These are phyloP conservation scores for Chrosomus eos DNA, from an alignment of 2,797 vertebrate species.

Conservation along the genomic window DNA sequence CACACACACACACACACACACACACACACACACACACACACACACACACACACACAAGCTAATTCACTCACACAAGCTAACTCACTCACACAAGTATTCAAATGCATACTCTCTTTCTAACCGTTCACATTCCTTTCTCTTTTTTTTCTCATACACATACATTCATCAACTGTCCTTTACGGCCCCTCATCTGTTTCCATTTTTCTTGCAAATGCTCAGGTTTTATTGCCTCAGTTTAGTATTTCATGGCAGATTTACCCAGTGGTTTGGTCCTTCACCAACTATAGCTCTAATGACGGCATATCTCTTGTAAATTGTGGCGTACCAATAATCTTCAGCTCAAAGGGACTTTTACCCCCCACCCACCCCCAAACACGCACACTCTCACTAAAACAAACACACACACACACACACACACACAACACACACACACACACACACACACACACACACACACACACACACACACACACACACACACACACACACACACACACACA, in stretches of 20 bases:
- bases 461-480: slow-evolving; percentile 40
- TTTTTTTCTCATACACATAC: slow-evolving; percentile 40
- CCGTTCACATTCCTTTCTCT: slow-evolving; percentile 64
- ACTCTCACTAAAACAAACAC: slow-evolving; percentile 50
- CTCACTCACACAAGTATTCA: slow-evolving; percentile 46
- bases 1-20: neutral
- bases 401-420: slow-evolving; percentile 38
- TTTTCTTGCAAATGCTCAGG: slow-evolving; percentile 81
- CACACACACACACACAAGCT: slow-evolving; percentile 68
- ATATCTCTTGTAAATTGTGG: slow-evolving; percentile 80
- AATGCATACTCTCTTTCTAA: slow-evolving; percentile 60
- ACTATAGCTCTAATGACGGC: slow-evolving; percentile 75
- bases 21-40: slow-evolving; percentile 42
- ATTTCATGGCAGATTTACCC: slow-evolving; percentile 85
- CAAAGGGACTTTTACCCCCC: slow-evolving; percentile 50
- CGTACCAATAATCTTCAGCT: slow-evolving; percentile 71
- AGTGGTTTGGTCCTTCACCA: slow-evolving; percentile 76
- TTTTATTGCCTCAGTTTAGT: slow-evolving; percentile 83
- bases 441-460: slow-evolving; percentile 13
- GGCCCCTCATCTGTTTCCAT: slow-evolving; percentile 83
- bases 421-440: slow-evolving; percentile 36
- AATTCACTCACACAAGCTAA: slow-evolving; percentile 61
- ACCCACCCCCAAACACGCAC: slow-evolving; percentile 12
- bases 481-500: slow-evolving; percentile 28
- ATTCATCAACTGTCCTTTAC: slow-evolving; percentile 54